A percentile compares a stretch with the other conserved stretches of the same genome.
Conservation (phyloP, 1,140 invertebrate species). For the Drosophila pachea region DNA sequence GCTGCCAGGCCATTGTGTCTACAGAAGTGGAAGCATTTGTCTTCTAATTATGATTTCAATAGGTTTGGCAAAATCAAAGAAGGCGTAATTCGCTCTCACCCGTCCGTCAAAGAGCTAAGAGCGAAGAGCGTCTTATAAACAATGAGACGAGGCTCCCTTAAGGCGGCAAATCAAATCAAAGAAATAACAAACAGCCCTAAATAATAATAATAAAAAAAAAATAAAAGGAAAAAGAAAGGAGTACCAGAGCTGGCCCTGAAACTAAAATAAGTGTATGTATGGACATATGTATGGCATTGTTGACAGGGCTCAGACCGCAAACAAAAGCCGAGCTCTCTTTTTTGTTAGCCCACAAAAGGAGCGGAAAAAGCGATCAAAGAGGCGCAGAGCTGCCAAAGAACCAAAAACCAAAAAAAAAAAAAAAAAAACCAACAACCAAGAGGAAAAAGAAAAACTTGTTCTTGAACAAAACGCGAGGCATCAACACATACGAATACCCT, state of each 20-base stretch:
- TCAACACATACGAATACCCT: slow-evolving; percentile 29
- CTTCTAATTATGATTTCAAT: slow-evolving; percentile 73
- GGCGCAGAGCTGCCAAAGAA: slow-evolving; percentile 49
- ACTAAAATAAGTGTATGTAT: slow-evolving; percentile 34
- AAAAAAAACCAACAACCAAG: slow-evolving; percentile 2
- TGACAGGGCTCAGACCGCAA: slow-evolving; percentile 47
- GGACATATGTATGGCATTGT: slow-evolving; percentile 39
- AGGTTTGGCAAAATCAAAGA: slow-evolving; percentile 64
- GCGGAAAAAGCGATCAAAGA: slow-evolving; percentile 77
- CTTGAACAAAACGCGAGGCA: slow-evolving; percentile 37
- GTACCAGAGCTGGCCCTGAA: slow-evolving; percentile 21
- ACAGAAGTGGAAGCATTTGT: slow-evolving; percentile 52
- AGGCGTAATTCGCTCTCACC: slow-evolving; percentile 76
- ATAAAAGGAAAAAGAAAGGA: slow-evolving; percentile 25
- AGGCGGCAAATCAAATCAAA: slow-evolving; percentile 77
- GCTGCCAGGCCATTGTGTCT: slow-evolving; percentile 45
- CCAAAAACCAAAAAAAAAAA: slow-evolving; percentile 19
- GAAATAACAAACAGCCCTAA: slow-evolving; percentile 70
- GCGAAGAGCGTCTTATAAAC: slow-evolving; percentile 19
- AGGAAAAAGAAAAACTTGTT: slow-evolving; percentile 23
- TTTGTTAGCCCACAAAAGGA: slow-evolving; percentile 51
- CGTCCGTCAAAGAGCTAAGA: slow-evolving; percentile 29
- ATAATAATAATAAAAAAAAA: slow-evolving; percentile 56
- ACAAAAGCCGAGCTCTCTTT: slow-evolving; percentile 56
- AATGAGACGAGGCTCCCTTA: slow-evolving; percentile 38